Evolutionary conservation across 2,113 vertebrate species (phyloP).

Genomic region (Lutjanus erythropterus): DNA sequence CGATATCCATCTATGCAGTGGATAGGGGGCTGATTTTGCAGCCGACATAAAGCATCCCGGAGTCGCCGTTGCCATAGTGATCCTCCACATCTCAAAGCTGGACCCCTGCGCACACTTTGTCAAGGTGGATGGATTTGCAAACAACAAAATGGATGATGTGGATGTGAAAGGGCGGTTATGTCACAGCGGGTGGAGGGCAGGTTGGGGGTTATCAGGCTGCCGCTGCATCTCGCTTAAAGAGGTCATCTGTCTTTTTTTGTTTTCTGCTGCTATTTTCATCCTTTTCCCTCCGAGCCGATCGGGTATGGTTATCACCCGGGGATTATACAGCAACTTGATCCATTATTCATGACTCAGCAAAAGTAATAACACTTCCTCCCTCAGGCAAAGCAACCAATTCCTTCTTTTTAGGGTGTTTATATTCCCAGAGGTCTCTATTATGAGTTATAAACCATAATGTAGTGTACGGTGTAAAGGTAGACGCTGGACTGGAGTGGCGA

Average conservation of each 20-base stretch:
- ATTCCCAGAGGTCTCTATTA: conserved; percentile 60
- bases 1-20: conserved; percentile 58
- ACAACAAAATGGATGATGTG: conserved; percentile 29
- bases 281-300: conserved; percentile 26
- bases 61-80: conserved; percentile 44
- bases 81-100: conserved; percentile 25
- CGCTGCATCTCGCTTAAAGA: conserved; percentile 3
- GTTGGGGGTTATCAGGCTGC: conserved; percentile 17
- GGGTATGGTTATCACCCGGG: conserved; percentile 52
- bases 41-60: conserved; percentile 44
- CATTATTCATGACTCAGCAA: conserved; percentile 80
- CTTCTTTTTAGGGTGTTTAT: conserved; percentile 43
- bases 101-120: conserved; percentile 38
- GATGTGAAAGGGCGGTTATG: conserved; percentile 7
- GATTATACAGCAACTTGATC: conserved; percentile 68
- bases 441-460: conserved; percentile 50
- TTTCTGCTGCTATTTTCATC: conserved; percentile 32
- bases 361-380: conserved; percentile 67
- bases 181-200: conserved; percentile 9
- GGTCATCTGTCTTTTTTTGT: conserved; percentile 39
- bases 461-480: conserved; percentile 45
- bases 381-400: conserved; percentile 45
- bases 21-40: conserved; percentile 41
- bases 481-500: not conserved
- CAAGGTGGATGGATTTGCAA: conserved; percentile 57